Evolutionary conservation across 2,888 invertebrate genomes (phyloP).

Genomic region (Eulithis prunata): DNA sequence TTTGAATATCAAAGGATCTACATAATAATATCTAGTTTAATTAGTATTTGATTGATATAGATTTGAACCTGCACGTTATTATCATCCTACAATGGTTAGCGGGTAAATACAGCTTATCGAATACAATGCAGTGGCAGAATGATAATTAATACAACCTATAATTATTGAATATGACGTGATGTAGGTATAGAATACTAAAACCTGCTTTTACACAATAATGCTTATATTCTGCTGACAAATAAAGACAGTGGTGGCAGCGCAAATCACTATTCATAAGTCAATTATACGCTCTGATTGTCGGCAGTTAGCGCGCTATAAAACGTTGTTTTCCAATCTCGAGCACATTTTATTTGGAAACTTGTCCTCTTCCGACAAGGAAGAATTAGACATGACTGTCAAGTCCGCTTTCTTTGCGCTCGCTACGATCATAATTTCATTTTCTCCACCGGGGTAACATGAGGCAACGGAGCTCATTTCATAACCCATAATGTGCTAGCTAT

Average conservation of each 20-base stretch:
- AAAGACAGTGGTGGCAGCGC: not conserved
- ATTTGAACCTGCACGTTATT: slow-evolving; percentile 34
- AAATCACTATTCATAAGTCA: slow-evolving; percentile 2
- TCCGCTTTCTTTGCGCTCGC: slow-evolving; percentile 73
- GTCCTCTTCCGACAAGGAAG: slow-evolving; percentile 47
- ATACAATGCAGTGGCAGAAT: not conserved
- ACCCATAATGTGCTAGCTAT: slow-evolving; percentile 72
- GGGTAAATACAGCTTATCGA: not conserved
- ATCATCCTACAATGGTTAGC: not conserved
- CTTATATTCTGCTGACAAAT: not conserved
- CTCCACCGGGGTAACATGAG: slow-evolving; percentile 72
- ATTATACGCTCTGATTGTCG: slow-evolving; percentile 20
- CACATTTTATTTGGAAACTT: slow-evolving; percentile 45
- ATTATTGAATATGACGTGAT: not conserved
- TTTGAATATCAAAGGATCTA: slow-evolving; percentile 55
- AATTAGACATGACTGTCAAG: slow-evolving; percentile 60
- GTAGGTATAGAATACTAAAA: not conserved
- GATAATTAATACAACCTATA: not conserved
- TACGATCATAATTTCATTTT: slow-evolving; percentile 79
- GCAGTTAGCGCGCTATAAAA: slow-evolving; percentile 35
- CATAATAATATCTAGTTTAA: slow-evolving; percentile 48
- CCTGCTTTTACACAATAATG: not conserved
- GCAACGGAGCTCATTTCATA: slow-evolving; percentile 79
- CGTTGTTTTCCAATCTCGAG: slow-evolving; percentile 37
- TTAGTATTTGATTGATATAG: slow-evolving; percentile 58